Evolutionary conservation across 2,888 invertebrate species (phyloP), one percentile per base, ranked within the genome.

Genomic region (Lasioglossum zephyrum): DNA sequence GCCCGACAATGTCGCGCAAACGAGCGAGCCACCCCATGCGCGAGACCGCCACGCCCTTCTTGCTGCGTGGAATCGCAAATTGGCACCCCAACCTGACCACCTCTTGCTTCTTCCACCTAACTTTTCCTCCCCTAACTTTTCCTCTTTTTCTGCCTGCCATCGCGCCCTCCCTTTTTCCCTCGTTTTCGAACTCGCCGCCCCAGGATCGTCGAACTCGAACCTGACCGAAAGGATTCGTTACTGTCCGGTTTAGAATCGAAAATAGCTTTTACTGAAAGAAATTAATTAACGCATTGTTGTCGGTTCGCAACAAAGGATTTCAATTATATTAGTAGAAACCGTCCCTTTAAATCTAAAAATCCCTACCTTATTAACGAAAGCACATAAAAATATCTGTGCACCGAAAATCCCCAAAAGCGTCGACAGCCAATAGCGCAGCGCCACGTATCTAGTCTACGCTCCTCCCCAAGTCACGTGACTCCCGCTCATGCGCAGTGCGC

Each of bases 1-100:
- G 92, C 77, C 69, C 93, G 93, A 94, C 94, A 94, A 93, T 93
- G 93, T 93, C 93, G 92, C 92, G 87, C 92, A 94, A 94, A 94
- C 93, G 93, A 93, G 92, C 92, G 89, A 89, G 90, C 91, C 91
- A 91, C 93, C 92, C 93, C 90, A 91, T 92, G 92, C 91, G 92
- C 92, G 91, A 88, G 90, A 78, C 90, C 88, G 93, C 93, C 94
- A 94, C 94, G 93, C 93, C 93, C 93, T 93, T 91, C 90, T 89
- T 87, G 92, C 92, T 92, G 90, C 91, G 90, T 92, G 89, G 92
- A 93, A 93, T 93, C 90, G 92, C 92, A 93, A 93, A 94, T 94
- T 93, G 92, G 90, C 90, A 85, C 90, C 89, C 89, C 88, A 85
- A 92, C 90, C 91, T 91, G 91, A 91, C 90, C 88, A 84, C 87